Conservation (phyloP, 2,113 vertebrate species). For the Vulpes lagopus region DNA sequence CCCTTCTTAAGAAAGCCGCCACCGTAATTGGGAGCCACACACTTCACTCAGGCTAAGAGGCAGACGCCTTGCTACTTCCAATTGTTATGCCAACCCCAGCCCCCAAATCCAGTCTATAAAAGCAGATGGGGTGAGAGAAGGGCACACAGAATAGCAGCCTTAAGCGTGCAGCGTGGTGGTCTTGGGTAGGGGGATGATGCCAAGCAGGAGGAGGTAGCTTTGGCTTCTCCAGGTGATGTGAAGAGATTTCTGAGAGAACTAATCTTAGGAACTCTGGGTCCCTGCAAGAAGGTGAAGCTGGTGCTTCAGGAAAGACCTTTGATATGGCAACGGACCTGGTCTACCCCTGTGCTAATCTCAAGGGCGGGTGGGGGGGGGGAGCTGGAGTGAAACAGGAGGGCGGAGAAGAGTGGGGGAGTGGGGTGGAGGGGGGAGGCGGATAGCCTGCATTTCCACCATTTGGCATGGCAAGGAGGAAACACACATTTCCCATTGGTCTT, state of each 20-base stretch:
- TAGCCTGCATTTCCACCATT: not conserved
- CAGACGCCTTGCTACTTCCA: not conserved
- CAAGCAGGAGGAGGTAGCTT: not conserved
- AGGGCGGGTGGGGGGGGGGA: not conserved
- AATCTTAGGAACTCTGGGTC: not conserved
- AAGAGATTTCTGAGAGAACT: not conserved
- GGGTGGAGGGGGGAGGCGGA: too few species aligned
- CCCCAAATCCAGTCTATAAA: not conserved
- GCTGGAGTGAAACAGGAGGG: not conserved
- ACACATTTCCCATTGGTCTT: not conserved
- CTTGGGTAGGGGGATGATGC: not conserved
- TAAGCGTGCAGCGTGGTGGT: not conserved
- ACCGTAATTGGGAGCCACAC: not conserved
- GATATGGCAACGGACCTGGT: not conserved
- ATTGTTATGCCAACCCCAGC: not conserved
- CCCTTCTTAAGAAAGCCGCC: not conserved
- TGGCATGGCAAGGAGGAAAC: not conserved
- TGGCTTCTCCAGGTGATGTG: not conserved
- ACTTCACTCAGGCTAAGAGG: not conserved
- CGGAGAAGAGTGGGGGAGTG: not conserved
- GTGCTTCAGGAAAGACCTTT: not conserved
- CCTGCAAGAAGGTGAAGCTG: not conserved
- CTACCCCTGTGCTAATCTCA: not conserved
- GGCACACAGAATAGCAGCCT: not conserved
- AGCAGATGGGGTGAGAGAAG: not conserved